Evolutionary conservation across 37 sponge, comb jelly and placozoan genomes (phyloP).

Genomic region (Geodia barretti): DNA sequence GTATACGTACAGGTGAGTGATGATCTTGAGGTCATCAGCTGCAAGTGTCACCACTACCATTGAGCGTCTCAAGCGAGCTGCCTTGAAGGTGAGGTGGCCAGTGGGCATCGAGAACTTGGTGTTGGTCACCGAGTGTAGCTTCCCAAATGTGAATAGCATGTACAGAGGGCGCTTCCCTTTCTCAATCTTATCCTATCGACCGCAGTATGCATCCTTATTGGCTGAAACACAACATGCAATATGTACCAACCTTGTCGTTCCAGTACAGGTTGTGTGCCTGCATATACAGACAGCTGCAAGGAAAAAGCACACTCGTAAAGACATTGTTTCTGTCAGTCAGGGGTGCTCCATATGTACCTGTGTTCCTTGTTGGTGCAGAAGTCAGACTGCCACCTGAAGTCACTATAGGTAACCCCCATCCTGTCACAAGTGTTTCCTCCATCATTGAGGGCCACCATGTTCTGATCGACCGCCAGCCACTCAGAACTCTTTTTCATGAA

Average conservation of each 20-base stretch:
- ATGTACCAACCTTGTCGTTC: constrained; percentile 64
- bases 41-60: constrained; percentile 60
- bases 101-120: constrained; percentile 15
- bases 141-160: constrained; percentile 71
- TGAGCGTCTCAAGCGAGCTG: constrained; percentile 30
- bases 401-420: constrained; percentile 71
- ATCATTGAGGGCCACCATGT: constrained; percentile 62
- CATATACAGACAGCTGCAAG: constrained; percentile 60
- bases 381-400: constrained; percentile 59
- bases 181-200: constrained; percentile 12
- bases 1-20: constrained; percentile 24
- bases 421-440: constrained; percentile 59
- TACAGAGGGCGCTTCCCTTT: constrained; percentile 30
- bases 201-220: background rate
- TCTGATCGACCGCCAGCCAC: constrained; percentile 68
- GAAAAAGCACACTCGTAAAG: background rate
- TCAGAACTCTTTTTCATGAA: constrained; percentile 58
- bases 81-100: constrained; percentile 61
- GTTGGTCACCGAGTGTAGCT: constrained; percentile 36
- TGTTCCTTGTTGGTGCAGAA: constrained; percentile 25
- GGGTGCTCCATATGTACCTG: background rate
- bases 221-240: no score
- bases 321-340: no score
- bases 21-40: constrained; percentile 65
- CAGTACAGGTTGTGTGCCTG: constrained; percentile 69